Evolutionary conservation across 2,797 vertebrate genomes (phyloP), one percentile per base, ranked within the genome.

Genomic region (Falco novaeseelandiae): DNA sequence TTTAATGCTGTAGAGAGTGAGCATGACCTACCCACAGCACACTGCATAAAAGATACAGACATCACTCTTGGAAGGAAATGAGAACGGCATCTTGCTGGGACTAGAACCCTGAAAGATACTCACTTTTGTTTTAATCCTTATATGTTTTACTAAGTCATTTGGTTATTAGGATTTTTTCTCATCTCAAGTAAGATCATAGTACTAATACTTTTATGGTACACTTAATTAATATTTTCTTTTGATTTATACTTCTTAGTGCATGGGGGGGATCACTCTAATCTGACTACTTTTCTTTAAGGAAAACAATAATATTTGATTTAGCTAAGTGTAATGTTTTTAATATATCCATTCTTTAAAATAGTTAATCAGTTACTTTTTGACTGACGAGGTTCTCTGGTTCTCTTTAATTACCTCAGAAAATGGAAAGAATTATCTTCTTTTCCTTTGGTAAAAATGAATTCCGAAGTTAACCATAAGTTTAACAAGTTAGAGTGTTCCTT

Each of bases 401-500:
- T 36, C 36, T 36, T n/a, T 94, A 51, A 61, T 84, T 89, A 36
- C 83, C 73, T 76, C 34, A 72, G 38, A 80, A 89, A 89, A 49
- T 51, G 3, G 58, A 71, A 69, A 42, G 7, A 80, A 30, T 54
- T 2, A 13, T 38, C 9, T 70, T 32, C 3, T 69, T 87, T 94
- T 81, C 58, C 13, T 58, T 42, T 54, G 17, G 26, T 77, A 76
- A 93, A 83, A 95, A 73, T 80, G 8, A 77, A 40, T 66, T 86
- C 62, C 72, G 83, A 87, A 92, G 17, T 78, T 77, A 48, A 42
- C 52, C 40, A 1, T 65, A 65, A 82, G 6, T 67, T 96, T 87
- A 90, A 70, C 42, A 93, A 89, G 63, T 27, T 81, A 92, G 10
- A 92, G 17, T 61, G 44, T 97, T 97, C 81, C 57, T 96, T 96